Evolutionary conservation across 2,888 invertebrate genomes (phyloP).

Genomic region (Euclidia mi): DNA sequence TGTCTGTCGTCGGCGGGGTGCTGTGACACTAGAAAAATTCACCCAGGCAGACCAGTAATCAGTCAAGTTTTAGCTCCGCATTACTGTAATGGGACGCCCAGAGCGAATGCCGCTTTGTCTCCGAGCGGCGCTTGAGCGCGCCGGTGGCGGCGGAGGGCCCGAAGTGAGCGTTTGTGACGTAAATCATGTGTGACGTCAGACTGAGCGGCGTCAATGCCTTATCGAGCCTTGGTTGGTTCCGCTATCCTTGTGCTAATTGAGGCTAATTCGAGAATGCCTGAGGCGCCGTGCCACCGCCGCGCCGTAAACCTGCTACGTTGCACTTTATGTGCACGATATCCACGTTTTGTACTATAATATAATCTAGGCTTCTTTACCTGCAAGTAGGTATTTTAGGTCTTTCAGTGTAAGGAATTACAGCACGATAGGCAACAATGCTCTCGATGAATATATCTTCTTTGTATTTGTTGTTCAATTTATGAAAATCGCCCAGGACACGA

Average conservation of each 20-base stretch:
- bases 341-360: neutral
- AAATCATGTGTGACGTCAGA: slow-evolving; percentile 36
- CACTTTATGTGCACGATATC: neutral
- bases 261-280: slow-evolving; percentile 23
- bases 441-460: too few relatives aligned
- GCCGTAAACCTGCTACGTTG: slow-evolving; percentile 19
- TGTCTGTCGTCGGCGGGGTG: slow-evolving; percentile 59
- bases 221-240: slow-evolving; percentile 45
- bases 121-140: slow-evolving; percentile 63
- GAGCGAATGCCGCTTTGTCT: slow-evolving; percentile 73
- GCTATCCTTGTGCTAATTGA: slow-evolving; percentile 38
- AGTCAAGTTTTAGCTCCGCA: slow-evolving; percentile 84
- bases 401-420: too few relatives aligned
- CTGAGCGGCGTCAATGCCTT: slow-evolving; percentile 41
- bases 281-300: slow-evolving; percentile 22
- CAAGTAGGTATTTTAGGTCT: too few relatives aligned
- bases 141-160: slow-evolving; percentile 31
- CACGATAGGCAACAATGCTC: too few relatives aligned
- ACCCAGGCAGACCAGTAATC: slow-evolving; percentile 78
- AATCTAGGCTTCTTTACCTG: too few relatives aligned
- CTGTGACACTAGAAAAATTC: slow-evolving; percentile 78
- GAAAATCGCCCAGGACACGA: too few relatives aligned
- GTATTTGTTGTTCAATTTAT: too few relatives aligned
- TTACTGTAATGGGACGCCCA: slow-evolving; percentile 80
- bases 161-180: slow-evolving; percentile 46